A percentile compares a stretch with the other conserved stretches of the same genome.
These are phyloP conservation scores for Saxidomus purpurata DNA, from an alignment of 1,140 invertebrate genomes.

Conservation along the genomic window DNA sequence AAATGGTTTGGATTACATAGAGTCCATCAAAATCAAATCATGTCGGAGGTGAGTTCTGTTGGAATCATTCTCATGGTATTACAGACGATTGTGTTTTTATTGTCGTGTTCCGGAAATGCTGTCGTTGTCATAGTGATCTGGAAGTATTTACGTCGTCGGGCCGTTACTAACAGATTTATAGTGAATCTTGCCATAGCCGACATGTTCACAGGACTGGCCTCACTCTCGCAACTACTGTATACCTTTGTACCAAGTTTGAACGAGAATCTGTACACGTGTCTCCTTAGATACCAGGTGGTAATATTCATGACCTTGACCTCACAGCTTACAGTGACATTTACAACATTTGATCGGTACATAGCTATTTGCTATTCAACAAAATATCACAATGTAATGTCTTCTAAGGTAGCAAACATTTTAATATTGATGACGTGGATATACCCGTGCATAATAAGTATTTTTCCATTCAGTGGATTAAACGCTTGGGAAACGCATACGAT, in stretches of 20 bases:
- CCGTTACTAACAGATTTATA: slow-evolving; percentile 68
- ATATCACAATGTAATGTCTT: slow-evolving; percentile 56
- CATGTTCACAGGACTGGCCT: slow-evolving; percentile 60
- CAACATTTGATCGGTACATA: slow-evolving; percentile 68
- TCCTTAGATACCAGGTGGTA: slow-evolving; percentile 62
- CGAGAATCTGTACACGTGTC: slow-evolving; percentile 28
- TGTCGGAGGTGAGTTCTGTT: not conserved
- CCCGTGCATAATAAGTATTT: not conserved
- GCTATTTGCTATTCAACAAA: slow-evolving; percentile 67
- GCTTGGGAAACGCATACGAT: slow-evolving; percentile 37
- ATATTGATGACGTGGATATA: slow-evolving; percentile 52
- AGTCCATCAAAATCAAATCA: no score
- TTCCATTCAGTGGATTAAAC: slow-evolving; percentile 63
- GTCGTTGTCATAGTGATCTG: slow-evolving; percentile 67
- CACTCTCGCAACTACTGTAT: slow-evolving; percentile 64
- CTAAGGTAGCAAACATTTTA: slow-evolving; percentile 6
- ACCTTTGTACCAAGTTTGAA: slow-evolving; percentile 54
- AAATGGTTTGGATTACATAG: no score
- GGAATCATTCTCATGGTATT: slow-evolving; percentile 46
- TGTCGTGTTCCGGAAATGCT: slow-evolving; percentile 62
- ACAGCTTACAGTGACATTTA: slow-evolving; percentile 61
- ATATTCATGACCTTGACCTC: slow-evolving; percentile 57
- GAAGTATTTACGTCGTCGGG: slow-evolving; percentile 54
- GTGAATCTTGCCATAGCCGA: slow-evolving; percentile 69
- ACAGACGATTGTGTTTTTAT: slow-evolving; percentile 64